Evolutionary conservation across 2,113 vertebrate genomes (phyloP).

Genomic region (Calyptommatus sinebrachiatus): DNA sequence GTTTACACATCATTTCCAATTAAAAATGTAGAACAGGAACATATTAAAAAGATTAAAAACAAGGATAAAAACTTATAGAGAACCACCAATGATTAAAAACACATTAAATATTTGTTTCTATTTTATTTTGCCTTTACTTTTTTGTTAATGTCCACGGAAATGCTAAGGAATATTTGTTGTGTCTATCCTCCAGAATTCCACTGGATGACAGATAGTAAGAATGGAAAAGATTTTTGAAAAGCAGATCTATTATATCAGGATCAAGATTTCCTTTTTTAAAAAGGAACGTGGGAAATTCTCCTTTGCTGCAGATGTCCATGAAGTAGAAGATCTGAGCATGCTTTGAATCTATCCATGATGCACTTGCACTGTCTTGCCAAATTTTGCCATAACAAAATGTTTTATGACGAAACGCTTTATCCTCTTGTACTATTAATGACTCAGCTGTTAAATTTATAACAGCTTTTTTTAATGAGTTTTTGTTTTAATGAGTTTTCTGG

Average conservation of each 20-base stretch:
- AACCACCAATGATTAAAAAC: too few relatives aligned
- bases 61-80: too few relatives aligned
- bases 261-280: background rate
- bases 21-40: too few relatives aligned
- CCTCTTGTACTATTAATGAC: background rate
- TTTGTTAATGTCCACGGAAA: too few relatives aligned
- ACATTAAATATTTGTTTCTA: too few relatives aligned
- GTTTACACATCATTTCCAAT: too few relatives aligned
- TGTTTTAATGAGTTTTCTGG: background rate
- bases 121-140: too few relatives aligned
- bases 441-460: background rate
- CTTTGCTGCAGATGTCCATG: background rate
- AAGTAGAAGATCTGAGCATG: background rate
- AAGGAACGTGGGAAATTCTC: background rate
- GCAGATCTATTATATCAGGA: background rate
- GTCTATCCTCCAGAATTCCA: background rate
- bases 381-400: constrained; percentile 4
- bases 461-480: constrained; percentile 4
- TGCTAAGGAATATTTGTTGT: too few relatives aligned
- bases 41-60: too few relatives aligned
- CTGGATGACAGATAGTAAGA: background rate
- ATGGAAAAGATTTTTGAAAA: background rate
- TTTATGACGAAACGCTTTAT: background rate
- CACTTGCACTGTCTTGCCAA: background rate
- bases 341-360: background rate